Evolutionary conservation across 2,113 vertebrate species (phyloP).

Genomic region (Melanostigma gelatinosum): DNA sequence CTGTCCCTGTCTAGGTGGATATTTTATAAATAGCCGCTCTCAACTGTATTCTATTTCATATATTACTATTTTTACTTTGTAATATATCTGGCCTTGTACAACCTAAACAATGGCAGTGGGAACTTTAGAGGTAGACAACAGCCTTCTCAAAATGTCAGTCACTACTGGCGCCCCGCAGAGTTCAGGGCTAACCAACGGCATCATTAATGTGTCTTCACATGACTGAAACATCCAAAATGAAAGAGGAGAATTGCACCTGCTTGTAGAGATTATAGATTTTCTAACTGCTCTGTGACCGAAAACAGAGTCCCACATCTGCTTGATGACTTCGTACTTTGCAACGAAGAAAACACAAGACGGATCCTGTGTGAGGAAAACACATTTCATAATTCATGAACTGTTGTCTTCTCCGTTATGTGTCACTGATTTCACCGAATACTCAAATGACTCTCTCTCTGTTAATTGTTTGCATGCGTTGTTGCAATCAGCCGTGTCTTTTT

Average conservation of each 20-base stretch:
- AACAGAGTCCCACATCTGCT: not conserved
- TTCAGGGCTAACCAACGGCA: conserved; percentile 1
- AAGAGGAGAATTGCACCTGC: conserved; percentile 22
- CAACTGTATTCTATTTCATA: conserved; percentile 33
- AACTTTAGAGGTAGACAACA: conserved; percentile 15
- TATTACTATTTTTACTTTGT: conserved; percentile 57
- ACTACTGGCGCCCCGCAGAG: conserved; percentile 11
- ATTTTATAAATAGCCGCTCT: conserved; percentile 24
- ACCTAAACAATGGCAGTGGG: conserved; percentile 30
- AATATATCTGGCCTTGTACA: conserved; percentile 31
- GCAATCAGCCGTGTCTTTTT: not conserved
- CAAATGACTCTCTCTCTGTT: not conserved
- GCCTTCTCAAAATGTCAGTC: conserved; percentile 53
- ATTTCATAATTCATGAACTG: not conserved
- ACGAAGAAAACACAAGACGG: conserved; percentile 1
- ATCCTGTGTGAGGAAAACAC: not conserved
- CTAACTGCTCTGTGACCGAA: not conserved
- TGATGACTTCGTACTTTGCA: not conserved
- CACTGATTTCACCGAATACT: conserved; percentile 6
- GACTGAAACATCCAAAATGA: not conserved
- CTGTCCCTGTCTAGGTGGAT: not conserved
- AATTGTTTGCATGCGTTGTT: conserved; percentile 13
- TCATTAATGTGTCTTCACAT: conserved; percentile 13
- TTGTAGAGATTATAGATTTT: conserved; percentile 7
- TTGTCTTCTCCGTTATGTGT: not conserved